These are phyloP conservation scores for Marmota monax DNA, from an alignment of 2,113 vertebrate species.

Conservation along the genomic window DNA sequence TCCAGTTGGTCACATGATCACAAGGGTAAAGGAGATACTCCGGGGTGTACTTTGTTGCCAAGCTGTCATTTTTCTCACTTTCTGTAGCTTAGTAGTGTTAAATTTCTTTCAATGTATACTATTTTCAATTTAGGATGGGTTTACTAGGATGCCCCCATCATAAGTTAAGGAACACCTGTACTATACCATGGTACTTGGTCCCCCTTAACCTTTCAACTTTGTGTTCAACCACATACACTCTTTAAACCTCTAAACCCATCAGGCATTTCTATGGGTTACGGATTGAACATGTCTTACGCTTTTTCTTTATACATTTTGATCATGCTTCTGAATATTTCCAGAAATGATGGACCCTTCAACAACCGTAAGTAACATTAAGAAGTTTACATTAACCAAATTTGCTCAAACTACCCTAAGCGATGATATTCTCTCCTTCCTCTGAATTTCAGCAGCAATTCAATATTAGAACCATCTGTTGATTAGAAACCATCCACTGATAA, in stretches of 20 bases:
- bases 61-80: not conserved
- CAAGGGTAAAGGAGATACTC: not conserved
- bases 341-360: not conserved
- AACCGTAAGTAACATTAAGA: not conserved
- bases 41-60: not conserved
- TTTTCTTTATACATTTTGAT: not conserved
- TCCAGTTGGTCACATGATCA: not conserved
- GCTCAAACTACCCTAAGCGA: accelerated
- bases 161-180: not conserved
- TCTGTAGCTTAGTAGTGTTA: not conserved
- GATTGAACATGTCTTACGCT: not conserved
- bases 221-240: not conserved
- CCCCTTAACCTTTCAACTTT: not conserved
- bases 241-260: not conserved
- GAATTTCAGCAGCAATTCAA: not conserved
- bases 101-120: not conserved
- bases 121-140: not conserved
- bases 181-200: too few species aligned
- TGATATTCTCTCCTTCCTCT: not conserved
- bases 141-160: not conserved
- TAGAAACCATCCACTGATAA: not conserved
- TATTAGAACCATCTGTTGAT: not conserved
- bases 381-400: not conserved
- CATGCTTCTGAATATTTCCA: not conserved
- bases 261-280: not conserved